Evolutionary conservation across 2,888 invertebrate species (phyloP), one percentile per base, ranked within the genome.

Genomic region (Aspidapion aeneum): DNA sequence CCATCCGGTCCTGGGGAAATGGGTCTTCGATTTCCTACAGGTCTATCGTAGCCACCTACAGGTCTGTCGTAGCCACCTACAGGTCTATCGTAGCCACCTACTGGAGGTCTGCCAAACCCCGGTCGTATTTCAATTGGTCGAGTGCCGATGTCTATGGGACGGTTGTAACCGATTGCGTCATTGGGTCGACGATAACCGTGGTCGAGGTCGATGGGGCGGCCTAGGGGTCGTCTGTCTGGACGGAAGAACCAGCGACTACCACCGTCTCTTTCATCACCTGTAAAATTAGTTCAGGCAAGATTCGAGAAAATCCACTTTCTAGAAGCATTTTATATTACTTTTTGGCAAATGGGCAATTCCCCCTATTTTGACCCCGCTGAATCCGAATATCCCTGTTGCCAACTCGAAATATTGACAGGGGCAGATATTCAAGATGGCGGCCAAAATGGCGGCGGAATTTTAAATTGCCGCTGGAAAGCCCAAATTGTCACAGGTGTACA

Each of bases 1-100:
- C 80, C 80, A 63, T 79, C 79, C 1, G 80, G 79, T 3, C 79
- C 79, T 2, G 78, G 78, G 1, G 78, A 78, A 63, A 75, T 68
- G 1, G 77, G 78, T 57, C 77, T 70, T 19, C 71, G 65, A 54
- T 71, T 69, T 21, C 65, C 70, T 52, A 69, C 69, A 18, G 73
- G 70, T 64, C 70, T 58, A 5, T 65, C 67, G 22, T 68, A 67
- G 3, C 50, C 48, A 12, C 55, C 48, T n/a, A n/a, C n/a, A 18
- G 71, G 70, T 48, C 69, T 63, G 19, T 68, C 66, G 5, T 65
- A 62, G 21, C 49, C 56, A 54, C 9, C 7, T 5, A 7, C n/a
- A 56, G 70, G 69, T 18, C 70, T 62, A 20, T 64, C 66, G 12
- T 35, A 35, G 3, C 35, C 35, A 3, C 35, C 35, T 1, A 62